Percentiles rank a stretch among this genome's conserved stretches.
phyloP scores from a whole-genome alignment of 2,797 vertebrate genomes.

The Schizothorax lantsangensis region DNA sequence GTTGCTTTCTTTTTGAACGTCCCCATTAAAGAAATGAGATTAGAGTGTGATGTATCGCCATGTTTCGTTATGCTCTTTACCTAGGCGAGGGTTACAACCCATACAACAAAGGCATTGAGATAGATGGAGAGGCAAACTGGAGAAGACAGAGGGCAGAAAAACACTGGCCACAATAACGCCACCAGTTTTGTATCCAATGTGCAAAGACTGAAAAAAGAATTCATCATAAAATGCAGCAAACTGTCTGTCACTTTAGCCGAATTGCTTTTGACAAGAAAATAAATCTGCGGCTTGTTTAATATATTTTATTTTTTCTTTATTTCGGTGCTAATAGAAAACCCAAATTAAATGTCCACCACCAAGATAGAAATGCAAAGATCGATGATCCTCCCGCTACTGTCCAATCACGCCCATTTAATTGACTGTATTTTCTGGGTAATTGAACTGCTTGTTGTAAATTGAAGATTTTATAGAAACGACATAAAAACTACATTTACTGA shows the following conservation, averaged over 20 bases:
- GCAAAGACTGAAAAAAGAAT: slow-evolving; percentile 90
- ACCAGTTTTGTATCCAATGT: slow-evolving; percentile 90
- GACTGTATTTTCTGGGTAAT: slow-evolving; percentile 99
- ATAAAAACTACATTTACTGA: slow-evolving; percentile 99
- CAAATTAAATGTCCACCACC: slow-evolving; percentile 99
- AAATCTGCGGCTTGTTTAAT: slow-evolving; percentile 99
- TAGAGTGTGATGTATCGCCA: slow-evolving; percentile 98
- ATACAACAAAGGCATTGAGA: slow-evolving; percentile 98
- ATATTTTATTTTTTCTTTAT: slow-evolving; percentile 99
- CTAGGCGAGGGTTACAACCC: slow-evolving; percentile 95
- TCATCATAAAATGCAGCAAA: slow-evolving; percentile 95
- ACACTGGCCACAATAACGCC: slow-evolving; percentile 93
- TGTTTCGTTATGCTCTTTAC: slow-evolving; percentile 95
- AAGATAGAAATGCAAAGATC: slow-evolving; percentile 99
- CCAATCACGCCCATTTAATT: slow-evolving; percentile 99
- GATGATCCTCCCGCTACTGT: slow-evolving; percentile 99
- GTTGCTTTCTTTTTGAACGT: slow-evolving; percentile 86
- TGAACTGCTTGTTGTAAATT: slow-evolving; percentile 99
- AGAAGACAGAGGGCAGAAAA: slow-evolving; percentile 95
- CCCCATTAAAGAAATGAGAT: slow-evolving; percentile 99
- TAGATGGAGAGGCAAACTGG: slow-evolving; percentile 94
- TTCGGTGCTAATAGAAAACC: slow-evolving; percentile 99
- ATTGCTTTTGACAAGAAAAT: slow-evolving; percentile 99
- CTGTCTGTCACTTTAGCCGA: slow-evolving; percentile 96
- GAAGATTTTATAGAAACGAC: slow-evolving; percentile 99